Base-by-base conservation (phyloP, 1,140 invertebrate genomes). In the Zaprionus vittiger region DNA sequence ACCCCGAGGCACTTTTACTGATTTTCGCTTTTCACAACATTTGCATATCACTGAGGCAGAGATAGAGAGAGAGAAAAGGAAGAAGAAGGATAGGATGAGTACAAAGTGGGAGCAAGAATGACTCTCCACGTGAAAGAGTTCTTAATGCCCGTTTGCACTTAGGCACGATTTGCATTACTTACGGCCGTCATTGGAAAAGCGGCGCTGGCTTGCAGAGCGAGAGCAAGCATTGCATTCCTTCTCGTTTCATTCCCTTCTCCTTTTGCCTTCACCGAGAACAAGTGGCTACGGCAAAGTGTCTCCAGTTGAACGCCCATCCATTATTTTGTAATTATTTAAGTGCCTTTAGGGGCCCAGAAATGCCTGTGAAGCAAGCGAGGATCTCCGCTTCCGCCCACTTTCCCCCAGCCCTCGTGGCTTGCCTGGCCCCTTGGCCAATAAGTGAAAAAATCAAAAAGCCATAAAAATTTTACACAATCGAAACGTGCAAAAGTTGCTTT, bases 381-480 rank as follows among this genome's bases (percentile, higher is more conserved):
- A 34, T 24, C 34, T 37, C 44, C 54, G 60, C 24, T 22, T 37
- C 26, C 20, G 41, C 31, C 24, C 41, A 37, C 38, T 37, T 20
- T 52, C 15, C 57, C 20, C 2, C 49, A 34, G 20, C 41, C 44
- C 57, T n/a, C 31, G 20, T 22, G 61, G 20, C 61, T 44, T 12
- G 37, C 22, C 31, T 44, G 61, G 60, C 41, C 41, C 20, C 41
- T 7, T 59, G 69, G 76, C 81, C 85, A 89, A 89, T 89, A 89
- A 89, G 85, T 90, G 81, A 90, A 91, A 91, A 91, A 91, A 91
- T 91, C 87, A 91, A 91, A 91, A 91, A 84, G 87, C 87, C 87
- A 91, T 91, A 91, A 91, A 91, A 91, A 91, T 87, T 91, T 87
- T 91, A 91, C 87, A 91, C 87, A 91, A 91, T 91, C 87, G 87